These are phyloP conservation scores for Phortica okadai DNA, from an alignment of 2,888 invertebrate genomes.

Conservation along the genomic window DNA sequence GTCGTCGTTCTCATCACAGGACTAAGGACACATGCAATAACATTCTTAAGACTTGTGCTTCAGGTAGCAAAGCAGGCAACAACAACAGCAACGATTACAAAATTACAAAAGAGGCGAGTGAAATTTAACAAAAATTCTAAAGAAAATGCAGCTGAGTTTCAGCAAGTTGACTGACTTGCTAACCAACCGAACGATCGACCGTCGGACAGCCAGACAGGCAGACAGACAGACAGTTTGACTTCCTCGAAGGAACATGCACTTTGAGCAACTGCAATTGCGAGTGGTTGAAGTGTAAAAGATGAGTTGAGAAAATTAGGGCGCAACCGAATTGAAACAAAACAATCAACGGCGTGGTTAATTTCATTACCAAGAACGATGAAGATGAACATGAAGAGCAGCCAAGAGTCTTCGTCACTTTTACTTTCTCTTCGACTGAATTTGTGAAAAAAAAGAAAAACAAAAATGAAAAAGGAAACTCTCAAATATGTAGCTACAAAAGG, in stretches of 20 bases:
- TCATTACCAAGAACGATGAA: slow-evolving; percentile 51
- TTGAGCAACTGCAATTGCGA: not conserved
- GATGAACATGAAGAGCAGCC: not conserved
- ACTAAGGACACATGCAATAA: slow-evolving; percentile 24
- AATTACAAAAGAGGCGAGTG: not conserved
- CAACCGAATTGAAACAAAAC: slow-evolving; percentile 69
- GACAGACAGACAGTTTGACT: not conserved
- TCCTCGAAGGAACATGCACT: no score
- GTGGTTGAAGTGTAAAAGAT: not conserved
- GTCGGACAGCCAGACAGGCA: not conserved
- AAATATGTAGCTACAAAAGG: no score
- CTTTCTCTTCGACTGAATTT: not conserved
- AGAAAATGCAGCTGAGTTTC: slow-evolving; percentile 26
- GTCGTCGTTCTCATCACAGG: slow-evolving; percentile 57
- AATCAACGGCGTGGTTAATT: slow-evolving; percentile 72
- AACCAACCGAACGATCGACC: not conserved
- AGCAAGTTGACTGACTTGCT: slow-evolving; percentile 10
- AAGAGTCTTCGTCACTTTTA: slow-evolving; percentile 20
- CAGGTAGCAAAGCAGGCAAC: slow-evolving; percentile 20
- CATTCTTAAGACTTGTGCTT: slow-evolving; percentile 10
- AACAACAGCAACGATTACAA: slow-evolving; percentile 3
- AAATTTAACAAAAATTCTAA: slow-evolving; percentile 21
- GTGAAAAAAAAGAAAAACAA: not conserved
- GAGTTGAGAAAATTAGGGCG: slow-evolving; percentile 48
- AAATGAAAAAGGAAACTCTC: not conserved